Evolutionary conservation across 2,113 vertebrate species (phyloP), one percentile per base, ranked within the genome.

Genomic region (Rhodinocichla rosea): DNA sequence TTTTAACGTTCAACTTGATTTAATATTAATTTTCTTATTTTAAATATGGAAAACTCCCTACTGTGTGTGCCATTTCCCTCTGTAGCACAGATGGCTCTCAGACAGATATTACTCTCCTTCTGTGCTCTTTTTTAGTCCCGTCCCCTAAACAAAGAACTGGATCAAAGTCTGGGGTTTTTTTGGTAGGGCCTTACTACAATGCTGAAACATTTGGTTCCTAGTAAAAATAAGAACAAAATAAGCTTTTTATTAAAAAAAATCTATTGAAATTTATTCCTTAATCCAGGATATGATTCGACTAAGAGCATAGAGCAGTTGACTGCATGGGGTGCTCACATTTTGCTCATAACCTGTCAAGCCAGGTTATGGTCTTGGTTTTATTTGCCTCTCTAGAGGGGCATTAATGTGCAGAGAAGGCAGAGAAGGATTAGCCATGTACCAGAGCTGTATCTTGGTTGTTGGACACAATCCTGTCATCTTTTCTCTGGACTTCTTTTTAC

Each of bases 41-140:
- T 91, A 92, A 96, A 82, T 82, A 82, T 15, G 23, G 81, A 81
- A 49, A 86, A 44, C 53, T 84, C 91, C 87, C 74, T 60, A 55
- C 94, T 84, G 73, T 68, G 86, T 73, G 28, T 94, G 87, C 30
- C 49, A 39, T 96, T 94, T 88, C 82, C 74, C 69, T 78, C 83
- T 49, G 44, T 56, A 91, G 82, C 77, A 79, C 83, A 95, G 87
- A 82, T 91, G 84, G 95, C 74, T 91, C 77, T 95, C 86, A 89
- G 59, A 60, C 81, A 92, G 70, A 80, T 83, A 52, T 77, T 89
- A 17, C 71, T 92, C 44, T 87, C 52, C 68, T 80, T 47, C 65
- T 42, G 55, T 88, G 59, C 45, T 76, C 55, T 86, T 95, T 95
- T 95, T 78, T 7, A 62, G 87, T 83, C 70, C 55, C 7, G 1